Conservation (phyloP, 2,113 vertebrate genomes). For the Heptranchias perlo region DNA sequence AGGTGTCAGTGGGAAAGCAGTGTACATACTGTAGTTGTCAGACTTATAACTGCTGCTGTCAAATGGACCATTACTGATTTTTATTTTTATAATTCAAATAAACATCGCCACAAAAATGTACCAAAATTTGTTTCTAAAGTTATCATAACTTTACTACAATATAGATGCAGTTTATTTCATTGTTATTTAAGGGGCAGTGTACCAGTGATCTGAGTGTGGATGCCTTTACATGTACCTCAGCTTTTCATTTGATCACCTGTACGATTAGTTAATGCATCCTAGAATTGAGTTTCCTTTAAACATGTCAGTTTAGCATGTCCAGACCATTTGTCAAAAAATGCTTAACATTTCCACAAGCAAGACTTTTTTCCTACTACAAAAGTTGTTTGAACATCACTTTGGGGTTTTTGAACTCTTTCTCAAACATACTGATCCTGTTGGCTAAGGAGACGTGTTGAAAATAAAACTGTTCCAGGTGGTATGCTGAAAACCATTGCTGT, state of each 20-base stretch:
- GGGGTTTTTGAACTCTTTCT: not conserved
- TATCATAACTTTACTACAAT: not conserved
- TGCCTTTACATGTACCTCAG: not conserved
- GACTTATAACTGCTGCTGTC: not conserved
- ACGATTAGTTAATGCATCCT: not conserved
- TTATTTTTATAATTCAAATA: no score
- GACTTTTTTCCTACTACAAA: not conserved
- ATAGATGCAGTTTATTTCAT: not conserved
- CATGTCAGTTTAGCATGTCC: constrained; percentile 25
- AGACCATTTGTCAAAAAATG: constrained; percentile 25
- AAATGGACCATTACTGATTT: not conserved
- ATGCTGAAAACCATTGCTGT: not conserved
- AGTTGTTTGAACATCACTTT: constrained; percentile 28
- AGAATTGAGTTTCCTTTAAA: not conserved
- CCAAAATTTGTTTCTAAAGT: not conserved
- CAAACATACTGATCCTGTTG: constrained; percentile 10
- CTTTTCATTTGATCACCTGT: not conserved
- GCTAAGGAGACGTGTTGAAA: constrained; percentile 15
- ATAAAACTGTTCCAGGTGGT: constrained; percentile 26
- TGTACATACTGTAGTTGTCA: not conserved
- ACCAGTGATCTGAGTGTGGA: not conserved
- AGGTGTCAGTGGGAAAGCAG: no score
- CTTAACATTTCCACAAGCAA: constrained; percentile 32
- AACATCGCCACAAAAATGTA: not conserved
- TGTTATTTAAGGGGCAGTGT: not conserved